Base-by-base conservation (phyloP, 2,888 invertebrate genomes). In the Dyspetes luteomarginatus region DNA sequence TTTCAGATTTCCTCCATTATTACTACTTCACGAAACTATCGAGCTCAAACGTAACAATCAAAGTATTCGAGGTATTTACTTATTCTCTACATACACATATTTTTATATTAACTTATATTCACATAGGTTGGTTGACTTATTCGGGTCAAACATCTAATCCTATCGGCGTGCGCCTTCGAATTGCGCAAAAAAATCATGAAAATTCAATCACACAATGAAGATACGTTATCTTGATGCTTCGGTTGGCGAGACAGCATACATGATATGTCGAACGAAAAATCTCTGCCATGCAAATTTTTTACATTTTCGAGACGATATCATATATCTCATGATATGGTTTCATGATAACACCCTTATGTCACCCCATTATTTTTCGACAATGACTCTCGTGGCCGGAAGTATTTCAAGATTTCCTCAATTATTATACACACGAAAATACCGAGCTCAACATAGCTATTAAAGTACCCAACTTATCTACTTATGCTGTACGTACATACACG, bases 51-150 rank as follows among this genome's bases (percentile, higher is more conserved):
- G 68, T 62, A 5, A 68, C 17, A 55, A 62, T 45, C 60, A 55
- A 73, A 22, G 52, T 19, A n/a, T 65, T n/a, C n/a, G n/a, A 74
- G 36, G 50, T 75, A 74, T 45, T 48, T 67, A 75, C 73, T 74
- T 65, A 65, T 48, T 22, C 30, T 28, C 56, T 43, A 58, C 17
- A 19, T n/a, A 45, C 17, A 48, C 5, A 48, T 48, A 15, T 15
- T 17, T 4, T 2, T 48, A 15, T 15, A 4, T 7, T 2, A 12
- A 17, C 48, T 15, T 48, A 36, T 36, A 36, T 1, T 17, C 26
- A n/a, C 45, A 62, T 68, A 78, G 67, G 45, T 64, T 36, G 36
- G 36, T 68, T 36, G 62, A 78, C 64, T 68, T 19, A 30, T 71
- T 45, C 41, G 62, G 68, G 65, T 78, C 78, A 68, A 50, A 68